These are phyloP conservation scores for Grammomys surdaster DNA, from an alignment of 2,113 vertebrate species.

Conservation along the genomic window DNA sequence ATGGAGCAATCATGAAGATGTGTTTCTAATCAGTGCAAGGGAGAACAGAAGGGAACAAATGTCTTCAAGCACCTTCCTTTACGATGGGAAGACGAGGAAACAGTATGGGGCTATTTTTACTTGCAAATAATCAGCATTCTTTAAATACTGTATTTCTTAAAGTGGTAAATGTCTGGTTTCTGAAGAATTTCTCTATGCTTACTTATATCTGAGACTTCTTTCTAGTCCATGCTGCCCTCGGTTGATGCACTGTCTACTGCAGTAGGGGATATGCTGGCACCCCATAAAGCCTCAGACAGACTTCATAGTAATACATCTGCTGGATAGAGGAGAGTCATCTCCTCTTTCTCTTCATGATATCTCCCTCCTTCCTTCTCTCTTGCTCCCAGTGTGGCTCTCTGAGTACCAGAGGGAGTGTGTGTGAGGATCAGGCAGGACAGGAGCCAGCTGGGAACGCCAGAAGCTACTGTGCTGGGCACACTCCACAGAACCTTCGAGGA, in stretches of 20 bases:
- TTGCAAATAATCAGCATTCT: conserved; percentile 6
- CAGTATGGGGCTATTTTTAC: neutral
- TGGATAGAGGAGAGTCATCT: neutral
- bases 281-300: neutral
- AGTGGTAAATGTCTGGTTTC: neutral
- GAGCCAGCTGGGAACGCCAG: no score
- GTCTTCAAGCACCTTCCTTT: neutral
- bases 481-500: neutral
- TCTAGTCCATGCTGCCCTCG: neutral
- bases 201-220: neutral
- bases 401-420: rapidly evolving
- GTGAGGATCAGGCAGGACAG: neutral
- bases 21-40: conserved; percentile 1
- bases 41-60: neutral
- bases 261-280: neutral
- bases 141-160: conserved; percentile 41
- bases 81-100: neutral
- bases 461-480: neutral
- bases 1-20: neutral
- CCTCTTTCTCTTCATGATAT: neutral
- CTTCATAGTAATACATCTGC: neutral
- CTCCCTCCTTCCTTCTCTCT: neutral
- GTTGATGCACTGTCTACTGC: neutral
- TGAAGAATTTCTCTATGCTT: neutral
- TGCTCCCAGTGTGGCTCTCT: neutral